Evolutionary conservation across 2,888 invertebrate species (phyloP), one percentile per base, ranked within the genome.

Genomic region (Drosophila peninsularis): DNA sequence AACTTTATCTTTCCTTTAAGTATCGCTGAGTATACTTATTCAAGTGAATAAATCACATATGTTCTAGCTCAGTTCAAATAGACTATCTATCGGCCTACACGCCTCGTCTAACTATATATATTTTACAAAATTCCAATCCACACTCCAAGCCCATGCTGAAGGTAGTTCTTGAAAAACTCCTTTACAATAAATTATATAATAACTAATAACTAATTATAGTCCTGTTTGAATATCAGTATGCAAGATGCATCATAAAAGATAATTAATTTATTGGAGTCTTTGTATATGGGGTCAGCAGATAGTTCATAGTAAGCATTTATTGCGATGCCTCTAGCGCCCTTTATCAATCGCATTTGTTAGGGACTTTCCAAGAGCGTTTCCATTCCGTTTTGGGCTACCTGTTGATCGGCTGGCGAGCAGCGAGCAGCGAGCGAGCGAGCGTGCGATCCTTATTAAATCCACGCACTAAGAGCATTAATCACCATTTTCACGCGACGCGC

Each of bases 401-500:
- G 82, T 39, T 47, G 50, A 52, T 52, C 9, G 32, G 55, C 36
- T 39, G 65, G 60, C 62, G 58, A 62, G 52, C 45, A 56, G 60
- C 62, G 57, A 62, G 52, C 44, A 60, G 57, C 36, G 39, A 62
- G 60, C 62, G 58, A 62, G 52, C 45, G 56, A 72, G 58, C 72
- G 67, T 78, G 75, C 78, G 88, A 72, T 86, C 83, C 74, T 80
- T 73, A 86, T 86, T 85, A 83, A 88, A 88, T 79, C 80, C 78
- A 78, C 71, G 83, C 80, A 71, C 71, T 78, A 78, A 82, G 83
- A 64, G 76, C 84, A 88, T 85, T 88, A 88, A 86, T 88, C 88
- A 85, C 84, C 83, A 42, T 83, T 83, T 85, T 88, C 87, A 88
- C 87, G 86, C 88, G 87, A 88, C 76, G 77, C 65, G 72, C 58